Evolutionary conservation across 2,113 vertebrate genomes (phyloP), one percentile per base, ranked within the genome.

Genomic region (Boulengeromyrus knoepffleri): DNA sequence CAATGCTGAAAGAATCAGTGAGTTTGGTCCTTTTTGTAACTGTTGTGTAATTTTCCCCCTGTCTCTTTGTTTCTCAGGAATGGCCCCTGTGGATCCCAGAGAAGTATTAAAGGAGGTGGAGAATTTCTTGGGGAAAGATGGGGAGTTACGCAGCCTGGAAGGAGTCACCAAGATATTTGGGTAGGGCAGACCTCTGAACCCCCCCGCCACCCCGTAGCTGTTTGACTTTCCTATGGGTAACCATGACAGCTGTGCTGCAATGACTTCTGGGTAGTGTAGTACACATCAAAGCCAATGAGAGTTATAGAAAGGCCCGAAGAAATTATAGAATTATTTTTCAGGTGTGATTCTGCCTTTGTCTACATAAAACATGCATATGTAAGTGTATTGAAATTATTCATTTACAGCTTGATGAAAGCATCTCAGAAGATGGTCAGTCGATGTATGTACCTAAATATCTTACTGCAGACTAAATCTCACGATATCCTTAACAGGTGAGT

Each of bases 371-470:
- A 74, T 27, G 58, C 58, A 31, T 21, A 2, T 80, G 36, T 49
- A 49, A 85, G 7, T 8, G n/a, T 85, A 19, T 12, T 45, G 21
- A 47, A 49, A 85, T 49, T n/a, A 49, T 87, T 39, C 84, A 88
- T 36, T 91, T 66, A 12, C 92, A 99, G 98, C 92, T 93, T 99
- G 0, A 99, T 99, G 98, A 99, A 99, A 93, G 97, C 97, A 19
- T 97, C 98, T 0, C 96, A 97, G 88, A 99, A 99, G 95, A 97
- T 99, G 97, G 98, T 99, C 93, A 98, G 98, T 90, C 96, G 98
- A n/a, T 99, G 98, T 91, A 98, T 98, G 91, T 99, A 99, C 93
- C 93, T 99, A 91, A 99, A 98, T 94, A 97, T 99, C 92, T 92
- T 99, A 36, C 95, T 99, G 90, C 98, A 99, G 94, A 99, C 98